Evolutionary conservation across 2,113 vertebrate species (phyloP).

Genomic region (Prochilodus magdalenae): DNA sequence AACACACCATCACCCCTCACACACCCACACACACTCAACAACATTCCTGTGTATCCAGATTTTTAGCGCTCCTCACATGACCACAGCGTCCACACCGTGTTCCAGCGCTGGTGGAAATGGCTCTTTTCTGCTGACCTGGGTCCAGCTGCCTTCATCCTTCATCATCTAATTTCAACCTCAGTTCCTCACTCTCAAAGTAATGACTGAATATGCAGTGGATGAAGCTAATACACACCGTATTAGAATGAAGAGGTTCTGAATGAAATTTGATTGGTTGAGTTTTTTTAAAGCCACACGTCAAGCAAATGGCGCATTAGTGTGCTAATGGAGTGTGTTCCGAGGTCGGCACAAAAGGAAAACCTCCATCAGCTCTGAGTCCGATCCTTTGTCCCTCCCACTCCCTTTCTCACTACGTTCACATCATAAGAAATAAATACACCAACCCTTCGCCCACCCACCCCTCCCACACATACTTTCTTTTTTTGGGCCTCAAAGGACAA

Average conservation of each 20-base stretch:
- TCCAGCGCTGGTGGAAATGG: not conserved
- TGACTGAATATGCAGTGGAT: too few species aligned
- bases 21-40: not conserved
- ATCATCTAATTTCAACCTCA: too few species aligned
- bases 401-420: not conserved
- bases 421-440: conserved; percentile 43
- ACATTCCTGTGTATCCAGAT: conserved; percentile 4
- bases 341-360: conserved; percentile 4
- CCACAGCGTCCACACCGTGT: conserved; percentile 22
- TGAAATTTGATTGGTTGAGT: too few species aligned
- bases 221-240: too few species aligned
- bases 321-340: not conserved
- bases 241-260: too few species aligned
- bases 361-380: not conserved
- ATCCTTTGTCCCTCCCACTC: not conserved
- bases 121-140: conserved; percentile 14
- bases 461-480: not conserved
- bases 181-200: too few species aligned
- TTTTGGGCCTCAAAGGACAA: conserved; percentile 42
- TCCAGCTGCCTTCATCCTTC: not conserved
- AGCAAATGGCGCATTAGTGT: too few species aligned
- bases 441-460: conserved; percentile 29
- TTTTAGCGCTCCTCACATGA: not conserved
- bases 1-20: not conserved
- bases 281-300: too few species aligned